A percentile compares a stretch with the other conserved stretches of the same genome.
These are phyloP conservation scores for Tachina grossa DNA, from an alignment of 2,888 invertebrate genomes.

Conservation along the genomic window DNA sequence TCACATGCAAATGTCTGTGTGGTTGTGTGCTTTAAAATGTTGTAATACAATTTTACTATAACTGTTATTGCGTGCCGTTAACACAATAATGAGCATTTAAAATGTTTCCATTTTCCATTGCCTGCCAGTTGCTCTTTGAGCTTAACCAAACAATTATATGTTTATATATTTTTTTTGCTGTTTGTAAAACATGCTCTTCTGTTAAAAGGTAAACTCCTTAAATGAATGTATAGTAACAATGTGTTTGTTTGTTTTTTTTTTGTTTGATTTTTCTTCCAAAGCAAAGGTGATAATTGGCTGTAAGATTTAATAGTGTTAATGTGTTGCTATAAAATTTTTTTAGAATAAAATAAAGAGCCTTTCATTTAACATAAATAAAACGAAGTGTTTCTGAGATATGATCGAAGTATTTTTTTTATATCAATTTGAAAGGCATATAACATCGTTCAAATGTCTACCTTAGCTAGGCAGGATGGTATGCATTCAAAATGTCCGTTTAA, in stretches of 20 bases:
- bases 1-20: background rate
- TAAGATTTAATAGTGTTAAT: constrained; percentile 29
- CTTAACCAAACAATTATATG: background rate
- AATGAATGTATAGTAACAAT: background rate
- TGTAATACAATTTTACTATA: constrained; percentile 65
- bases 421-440: no score
- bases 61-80: constrained; percentile 66
- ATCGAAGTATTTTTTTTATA: no score
- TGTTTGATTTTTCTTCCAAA: no score
- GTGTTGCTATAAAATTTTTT: constrained; percentile 9
- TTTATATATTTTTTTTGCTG: background rate
- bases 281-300: constrained; percentile 36
- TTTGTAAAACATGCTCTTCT: constrained; percentile 7
- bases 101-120: background rate
- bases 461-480: no score
- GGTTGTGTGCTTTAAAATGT: background rate
- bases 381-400: no score
- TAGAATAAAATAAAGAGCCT: background rate
- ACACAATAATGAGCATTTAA: constrained; percentile 62
- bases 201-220: constrained; percentile 1
- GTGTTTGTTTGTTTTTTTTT: background rate
- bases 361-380: no score
- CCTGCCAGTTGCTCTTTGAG: background rate
- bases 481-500: no score
- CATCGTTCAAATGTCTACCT: no score